phyloP scores from a whole-genome alignment of 1,140 invertebrate genomes.

The Carcinoscorpius rotundicauda region DNA sequence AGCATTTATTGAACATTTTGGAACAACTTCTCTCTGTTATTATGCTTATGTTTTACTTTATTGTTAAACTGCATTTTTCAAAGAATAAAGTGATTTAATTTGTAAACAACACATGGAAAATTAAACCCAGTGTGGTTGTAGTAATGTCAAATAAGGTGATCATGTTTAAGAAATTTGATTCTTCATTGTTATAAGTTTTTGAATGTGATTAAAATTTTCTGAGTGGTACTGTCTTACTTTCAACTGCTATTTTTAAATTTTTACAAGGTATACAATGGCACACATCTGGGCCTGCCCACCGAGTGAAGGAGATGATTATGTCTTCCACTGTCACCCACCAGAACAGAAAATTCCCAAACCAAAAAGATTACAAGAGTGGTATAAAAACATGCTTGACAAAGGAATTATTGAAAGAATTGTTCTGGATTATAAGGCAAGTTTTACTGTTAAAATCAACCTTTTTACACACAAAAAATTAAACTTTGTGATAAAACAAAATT shows the following conservation, averaged over 20 bases:
- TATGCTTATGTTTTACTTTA: too few relatives aligned
- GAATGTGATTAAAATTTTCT: constrained; percentile 4
- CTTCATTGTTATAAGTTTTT: constrained; percentile 2
- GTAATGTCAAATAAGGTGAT: background rate
- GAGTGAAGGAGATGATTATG: constrained; percentile 99
- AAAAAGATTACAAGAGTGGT: constrained; percentile 98
- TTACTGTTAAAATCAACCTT: too few relatives aligned
- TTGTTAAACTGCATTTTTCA: too few relatives aligned
- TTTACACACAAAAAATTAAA: too few relatives aligned
- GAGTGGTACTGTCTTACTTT: background rate
- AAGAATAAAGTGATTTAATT: too few relatives aligned
- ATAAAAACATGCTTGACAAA: constrained; percentile 99
- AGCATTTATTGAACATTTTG: too few relatives aligned
- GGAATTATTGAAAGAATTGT: constrained; percentile 97
- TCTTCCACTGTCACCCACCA: constrained; percentile 98
- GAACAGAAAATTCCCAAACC: constrained; percentile 99
- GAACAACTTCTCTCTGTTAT: too few relatives aligned
- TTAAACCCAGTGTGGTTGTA: too few relatives aligned
- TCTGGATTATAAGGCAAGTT: constrained; percentile 82
- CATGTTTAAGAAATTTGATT: background rate
- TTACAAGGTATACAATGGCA: constrained; percentile 77
- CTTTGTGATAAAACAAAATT: too few relatives aligned
- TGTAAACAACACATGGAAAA: too few relatives aligned
- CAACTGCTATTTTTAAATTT: constrained; percentile 13
- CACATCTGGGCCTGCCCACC: constrained; percentile 99